These are phyloP conservation scores for Lampropteryx suffumata DNA, from an alignment of 2,888 invertebrate species.

Conservation along the genomic window DNA sequence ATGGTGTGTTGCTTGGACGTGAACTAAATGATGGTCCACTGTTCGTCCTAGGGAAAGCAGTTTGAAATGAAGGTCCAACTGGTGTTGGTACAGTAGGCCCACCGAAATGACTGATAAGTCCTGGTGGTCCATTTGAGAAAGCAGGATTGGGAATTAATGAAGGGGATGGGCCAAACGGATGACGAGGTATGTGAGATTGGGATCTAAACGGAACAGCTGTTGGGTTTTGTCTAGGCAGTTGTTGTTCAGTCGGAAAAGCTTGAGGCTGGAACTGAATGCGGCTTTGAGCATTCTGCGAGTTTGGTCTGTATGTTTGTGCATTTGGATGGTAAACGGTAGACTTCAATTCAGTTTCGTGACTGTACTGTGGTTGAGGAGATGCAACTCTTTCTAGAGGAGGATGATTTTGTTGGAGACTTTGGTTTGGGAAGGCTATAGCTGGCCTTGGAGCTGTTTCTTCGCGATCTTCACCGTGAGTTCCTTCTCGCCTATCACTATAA, in stretches of 20 bases:
- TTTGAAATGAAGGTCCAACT: constrained; percentile 55
- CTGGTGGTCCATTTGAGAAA: constrained; percentile 59
- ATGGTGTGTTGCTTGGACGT: constrained; percentile 56
- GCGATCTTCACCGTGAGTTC: constrained; percentile 62
- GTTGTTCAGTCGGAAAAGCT: constrained; percentile 67
- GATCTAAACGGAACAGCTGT: constrained; percentile 67
- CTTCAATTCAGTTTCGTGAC: constrained; percentile 49
- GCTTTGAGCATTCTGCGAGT: constrained; percentile 64
- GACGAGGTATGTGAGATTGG: constrained; percentile 55
- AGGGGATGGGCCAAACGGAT: constrained; percentile 61
- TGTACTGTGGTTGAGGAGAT: constrained; percentile 52
- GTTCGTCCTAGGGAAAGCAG: constrained; percentile 61
- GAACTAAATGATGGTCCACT: constrained; percentile 57
- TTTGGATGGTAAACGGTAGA: constrained; percentile 47
- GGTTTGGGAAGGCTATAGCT: constrained; percentile 80
- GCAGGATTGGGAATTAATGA: constrained; percentile 53
- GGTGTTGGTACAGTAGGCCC: constrained; percentile 65
- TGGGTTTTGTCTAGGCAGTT: constrained; percentile 71
- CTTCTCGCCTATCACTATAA: constrained; percentile 64
- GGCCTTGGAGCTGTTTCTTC: constrained; percentile 87
- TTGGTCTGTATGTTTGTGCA: constrained; percentile 54
- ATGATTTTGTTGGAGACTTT: constrained; percentile 52
- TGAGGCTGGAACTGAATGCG: constrained; percentile 76
- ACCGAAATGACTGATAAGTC: constrained; percentile 51
- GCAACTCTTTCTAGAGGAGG: constrained; percentile 57